A percentile compares a stretch with the other conserved stretches of the same genome.
Conservation (phyloP, 2,888 invertebrate genomes). For the Antheraea assamensis region DNA sequence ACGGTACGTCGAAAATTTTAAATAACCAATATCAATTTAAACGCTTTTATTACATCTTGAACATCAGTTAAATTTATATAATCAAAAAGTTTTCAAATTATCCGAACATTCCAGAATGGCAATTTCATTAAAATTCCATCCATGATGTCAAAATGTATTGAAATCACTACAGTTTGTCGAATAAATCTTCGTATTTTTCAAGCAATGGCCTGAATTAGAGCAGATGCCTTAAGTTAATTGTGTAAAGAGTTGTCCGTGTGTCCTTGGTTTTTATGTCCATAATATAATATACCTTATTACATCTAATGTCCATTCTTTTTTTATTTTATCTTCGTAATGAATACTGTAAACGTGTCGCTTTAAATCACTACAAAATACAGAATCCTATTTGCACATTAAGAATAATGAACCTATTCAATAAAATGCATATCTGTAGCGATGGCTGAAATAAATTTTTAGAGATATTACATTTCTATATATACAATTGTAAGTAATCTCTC, state of each 20-base stretch:
- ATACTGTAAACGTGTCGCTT: neutral
- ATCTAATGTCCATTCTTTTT: no score
- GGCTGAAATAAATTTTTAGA: neutral
- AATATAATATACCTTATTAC: no score
- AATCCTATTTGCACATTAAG: neutral
- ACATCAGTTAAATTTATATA: neutral
- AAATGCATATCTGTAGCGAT: neutral
- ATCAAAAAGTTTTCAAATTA: conserved; percentile 25
- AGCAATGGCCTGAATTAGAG: neutral
- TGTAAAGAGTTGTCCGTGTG: no score
- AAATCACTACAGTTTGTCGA: neutral
- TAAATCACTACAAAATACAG: neutral
- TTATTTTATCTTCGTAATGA: neutral
- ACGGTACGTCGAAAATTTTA: neutral
- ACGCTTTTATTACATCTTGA: neutral
- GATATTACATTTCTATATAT: no score
- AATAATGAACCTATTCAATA: neutral
- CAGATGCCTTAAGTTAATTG: no score
- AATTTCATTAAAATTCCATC: neutral
- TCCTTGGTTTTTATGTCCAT: no score
- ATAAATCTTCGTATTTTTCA: neutral
- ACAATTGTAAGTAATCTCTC: neutral
- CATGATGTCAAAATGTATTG: neutral
- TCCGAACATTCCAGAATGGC: conserved; percentile 23
- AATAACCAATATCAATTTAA: neutral